Evolutionary conservation across 2,797 vertebrate genomes (phyloP).

Genomic region (Rhabdophis nuchalis): DNA sequence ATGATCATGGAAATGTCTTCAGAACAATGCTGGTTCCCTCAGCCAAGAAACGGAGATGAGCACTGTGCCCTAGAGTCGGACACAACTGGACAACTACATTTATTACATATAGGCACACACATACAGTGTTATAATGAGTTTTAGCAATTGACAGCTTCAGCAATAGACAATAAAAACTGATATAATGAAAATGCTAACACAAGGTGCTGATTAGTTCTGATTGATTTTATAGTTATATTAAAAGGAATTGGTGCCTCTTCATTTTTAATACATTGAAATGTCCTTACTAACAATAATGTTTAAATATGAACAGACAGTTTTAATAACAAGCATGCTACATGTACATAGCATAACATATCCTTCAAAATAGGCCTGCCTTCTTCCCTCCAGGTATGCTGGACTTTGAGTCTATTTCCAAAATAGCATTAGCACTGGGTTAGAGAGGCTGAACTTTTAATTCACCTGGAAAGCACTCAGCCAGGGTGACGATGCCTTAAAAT

Average conservation of each 20-base stretch:
- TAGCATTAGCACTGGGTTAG: not conserved
- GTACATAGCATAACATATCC: conserved; percentile 36
- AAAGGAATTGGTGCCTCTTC: not conserved
- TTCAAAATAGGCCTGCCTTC: not conserved
- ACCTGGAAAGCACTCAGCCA: not conserved
- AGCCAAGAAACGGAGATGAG: not conserved
- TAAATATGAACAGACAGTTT: conserved; percentile 42
- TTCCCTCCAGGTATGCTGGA: not conserved
- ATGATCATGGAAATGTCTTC: not conserved
- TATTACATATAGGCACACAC: not conserved
- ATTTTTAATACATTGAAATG: conserved; percentile 34
- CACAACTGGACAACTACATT: not conserved
- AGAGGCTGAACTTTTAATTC: not conserved
- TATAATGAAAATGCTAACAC: not conserved
- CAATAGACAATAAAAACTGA: not conserved
- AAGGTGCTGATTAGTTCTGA: not conserved
- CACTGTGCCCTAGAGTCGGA: not conserved
- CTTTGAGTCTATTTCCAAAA: not conserved
- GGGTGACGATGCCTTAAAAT: conserved; percentile 14
- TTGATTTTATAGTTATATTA: not conserved
- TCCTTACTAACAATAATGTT: conserved; percentile 42
- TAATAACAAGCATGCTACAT: conserved; percentile 48
- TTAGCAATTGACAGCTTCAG: conserved; percentile 24
- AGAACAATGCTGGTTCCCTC: not conserved
- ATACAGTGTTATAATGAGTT: not conserved